phyloP scores from a whole-genome alignment of 1,140 invertebrate genomes.

The Lasioglossum albipes region DNA sequence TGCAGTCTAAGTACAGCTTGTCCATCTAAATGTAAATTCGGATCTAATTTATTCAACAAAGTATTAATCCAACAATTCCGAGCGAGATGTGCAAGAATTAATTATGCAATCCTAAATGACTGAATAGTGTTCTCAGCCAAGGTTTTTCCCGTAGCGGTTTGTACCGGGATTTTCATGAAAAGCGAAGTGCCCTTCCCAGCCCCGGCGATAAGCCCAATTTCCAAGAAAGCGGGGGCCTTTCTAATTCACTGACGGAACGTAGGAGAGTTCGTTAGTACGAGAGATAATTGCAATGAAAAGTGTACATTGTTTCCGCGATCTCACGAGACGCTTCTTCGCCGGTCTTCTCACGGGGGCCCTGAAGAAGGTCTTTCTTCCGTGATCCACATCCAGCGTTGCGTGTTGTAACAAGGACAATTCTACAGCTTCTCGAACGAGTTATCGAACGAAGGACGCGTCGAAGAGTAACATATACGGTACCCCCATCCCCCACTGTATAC shows the following conservation, averaged over 20 bases:
- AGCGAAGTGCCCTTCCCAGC: slow-evolving; percentile 28
- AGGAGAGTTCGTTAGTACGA: slow-evolving; percentile 71
- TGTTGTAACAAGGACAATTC: slow-evolving; percentile 15
- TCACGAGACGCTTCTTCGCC: slow-evolving; percentile 69
- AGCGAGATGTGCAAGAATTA: no score
- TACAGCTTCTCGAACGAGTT: background rate
- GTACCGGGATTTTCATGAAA: background rate
- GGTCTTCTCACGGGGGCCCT: slow-evolving; percentile 69
- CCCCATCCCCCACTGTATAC: no score
- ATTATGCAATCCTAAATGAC: background rate
- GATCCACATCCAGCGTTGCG: slow-evolving; percentile 53
- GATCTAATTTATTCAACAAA: no score
- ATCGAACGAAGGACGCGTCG: background rate
- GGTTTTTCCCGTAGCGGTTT: background rate
- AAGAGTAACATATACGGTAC: background rate
- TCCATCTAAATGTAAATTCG: no score
- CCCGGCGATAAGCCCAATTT: slow-evolving; percentile 28
- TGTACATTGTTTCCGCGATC: slow-evolving; percentile 72
- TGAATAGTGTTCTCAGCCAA: background rate
- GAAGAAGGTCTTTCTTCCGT: slow-evolving; percentile 58
- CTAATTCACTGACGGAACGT: slow-evolving; percentile 54
- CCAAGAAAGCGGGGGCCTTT: slow-evolving; percentile 66
- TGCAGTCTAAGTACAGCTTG: no score
- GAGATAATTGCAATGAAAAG: slow-evolving; percentile 78
- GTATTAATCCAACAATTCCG: no score